These are phyloP conservation scores for Lasioglossum leucozonium DNA, from an alignment of 2,888 invertebrate genomes.

Conservation along the genomic window DNA sequence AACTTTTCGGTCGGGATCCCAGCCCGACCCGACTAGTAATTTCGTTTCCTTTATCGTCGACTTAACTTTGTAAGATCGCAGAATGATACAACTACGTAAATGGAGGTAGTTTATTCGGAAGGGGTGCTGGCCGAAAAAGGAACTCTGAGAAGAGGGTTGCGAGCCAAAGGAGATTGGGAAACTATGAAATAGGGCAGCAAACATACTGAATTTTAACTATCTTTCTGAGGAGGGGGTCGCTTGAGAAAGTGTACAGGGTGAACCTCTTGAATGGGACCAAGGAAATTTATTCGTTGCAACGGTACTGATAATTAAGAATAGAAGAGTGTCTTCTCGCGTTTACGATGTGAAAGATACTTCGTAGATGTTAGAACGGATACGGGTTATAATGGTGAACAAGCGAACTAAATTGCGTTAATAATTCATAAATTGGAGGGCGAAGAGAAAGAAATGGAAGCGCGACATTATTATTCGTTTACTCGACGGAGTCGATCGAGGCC, in stretches of 20 bases:
- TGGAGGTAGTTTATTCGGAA: neutral
- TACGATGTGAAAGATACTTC: neutral
- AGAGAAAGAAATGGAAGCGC: conserved; percentile 8
- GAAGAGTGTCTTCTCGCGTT: neutral
- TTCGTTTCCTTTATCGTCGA: neutral
- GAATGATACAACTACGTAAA: neutral
- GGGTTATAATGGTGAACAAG: neutral
- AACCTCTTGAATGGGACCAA: neutral
- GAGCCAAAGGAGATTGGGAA: neutral
- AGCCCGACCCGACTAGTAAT: neutral
- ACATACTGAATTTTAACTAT: neutral
- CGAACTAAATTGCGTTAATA: neutral
- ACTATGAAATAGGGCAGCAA: neutral
- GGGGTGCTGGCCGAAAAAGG: neutral
- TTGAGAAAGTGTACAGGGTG: neutral
- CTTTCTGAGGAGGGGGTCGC: neutral
- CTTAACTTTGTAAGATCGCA: neutral
- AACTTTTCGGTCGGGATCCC: no score
- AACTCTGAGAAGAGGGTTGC: neutral
- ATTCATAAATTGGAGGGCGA: neutral
- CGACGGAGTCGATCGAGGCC: conserved; percentile 5
- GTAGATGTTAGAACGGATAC: neutral
- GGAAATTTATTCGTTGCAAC: neutral
- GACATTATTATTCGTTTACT: neutral
- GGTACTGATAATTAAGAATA: neutral